Percentiles rank a stretch among this genome's conserved stretches.
These are phyloP conservation scores for Coelopa pilipes DNA, from an alignment of 2,888 invertebrate species.

Conservation along the genomic window DNA sequence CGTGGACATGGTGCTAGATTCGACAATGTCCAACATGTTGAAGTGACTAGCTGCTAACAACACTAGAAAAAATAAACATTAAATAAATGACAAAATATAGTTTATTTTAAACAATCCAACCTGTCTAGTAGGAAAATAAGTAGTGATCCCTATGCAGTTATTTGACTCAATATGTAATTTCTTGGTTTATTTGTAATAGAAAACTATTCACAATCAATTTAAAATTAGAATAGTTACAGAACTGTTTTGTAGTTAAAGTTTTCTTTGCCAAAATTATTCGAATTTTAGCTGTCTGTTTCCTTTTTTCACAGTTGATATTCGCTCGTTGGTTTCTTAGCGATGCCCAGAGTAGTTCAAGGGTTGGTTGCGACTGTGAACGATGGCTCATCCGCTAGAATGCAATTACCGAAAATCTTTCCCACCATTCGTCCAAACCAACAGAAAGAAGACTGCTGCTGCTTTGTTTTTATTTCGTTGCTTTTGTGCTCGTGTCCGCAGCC, in stretches of 20 bases:
- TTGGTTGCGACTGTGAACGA: constrained; percentile 29
- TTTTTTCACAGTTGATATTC: too few relatives aligned
- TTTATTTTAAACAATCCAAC: background rate
- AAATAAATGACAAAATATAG: background rate
- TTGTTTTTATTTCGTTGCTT: constrained; percentile 45
- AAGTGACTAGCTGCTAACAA: background rate
- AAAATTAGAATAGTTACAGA: too few relatives aligned
- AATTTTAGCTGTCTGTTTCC: too few relatives aligned
- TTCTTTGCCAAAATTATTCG: too few relatives aligned
- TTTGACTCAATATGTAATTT: background rate
- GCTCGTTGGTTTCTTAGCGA: too few relatives aligned
- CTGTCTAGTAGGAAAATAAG: background rate
- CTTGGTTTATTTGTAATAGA: too few relatives aligned
- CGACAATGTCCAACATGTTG: constrained; percentile 58
- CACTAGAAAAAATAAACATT: background rate
- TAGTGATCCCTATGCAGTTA: background rate
- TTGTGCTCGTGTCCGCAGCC: constrained; percentile 39
- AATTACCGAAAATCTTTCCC: constrained; percentile 23
- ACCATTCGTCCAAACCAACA: constrained; percentile 51
- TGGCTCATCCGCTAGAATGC: constrained; percentile 24
- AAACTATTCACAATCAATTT: too few relatives aligned
- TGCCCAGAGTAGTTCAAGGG: background rate
- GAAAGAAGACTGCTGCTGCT: constrained; percentile 50
- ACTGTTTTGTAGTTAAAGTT: too few relatives aligned
- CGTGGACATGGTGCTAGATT: constrained; percentile 42